phyloP scores from a whole-genome alignment of 2,888 invertebrate species.

The Pseudococcus longispinus region DNA sequence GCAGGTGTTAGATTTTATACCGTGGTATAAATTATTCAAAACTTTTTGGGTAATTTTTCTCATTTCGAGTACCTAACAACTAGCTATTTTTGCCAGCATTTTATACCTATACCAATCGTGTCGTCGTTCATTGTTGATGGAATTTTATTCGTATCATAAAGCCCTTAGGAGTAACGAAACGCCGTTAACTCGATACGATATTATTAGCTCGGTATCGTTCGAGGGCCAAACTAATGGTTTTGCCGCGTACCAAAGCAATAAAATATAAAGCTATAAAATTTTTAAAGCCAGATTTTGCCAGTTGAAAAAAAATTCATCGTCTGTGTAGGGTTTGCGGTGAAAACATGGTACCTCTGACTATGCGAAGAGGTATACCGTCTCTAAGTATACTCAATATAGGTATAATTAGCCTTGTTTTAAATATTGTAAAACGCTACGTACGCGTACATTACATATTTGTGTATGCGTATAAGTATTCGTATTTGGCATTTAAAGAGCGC shows the following conservation, averaged over 20 bases:
- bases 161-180: neutral
- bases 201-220: neutral
- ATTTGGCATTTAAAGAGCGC: neutral
- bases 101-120: neutral
- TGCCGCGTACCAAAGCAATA: neutral
- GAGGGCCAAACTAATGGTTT: neutral
- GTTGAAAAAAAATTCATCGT: neutral
- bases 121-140: neutral
- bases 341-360: neutral
- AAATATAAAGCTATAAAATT: neutral
- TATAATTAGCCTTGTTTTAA: no score
- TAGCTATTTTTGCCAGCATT: neutral
- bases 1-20: neutral
- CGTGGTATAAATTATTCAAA: neutral
- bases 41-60: neutral
- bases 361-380: neutral
- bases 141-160: slow-evolving; percentile 9
- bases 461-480: neutral
- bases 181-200: slow-evolving; percentile 2
- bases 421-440: no score
- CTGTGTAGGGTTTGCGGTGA: neutral
- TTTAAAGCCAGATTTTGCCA: neutral
- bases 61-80: neutral
- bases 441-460: no score
- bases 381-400: neutral